Base-by-base conservation (phyloP, 2,888 invertebrate genomes). In the Heteromyza rotundicornis region DNA sequence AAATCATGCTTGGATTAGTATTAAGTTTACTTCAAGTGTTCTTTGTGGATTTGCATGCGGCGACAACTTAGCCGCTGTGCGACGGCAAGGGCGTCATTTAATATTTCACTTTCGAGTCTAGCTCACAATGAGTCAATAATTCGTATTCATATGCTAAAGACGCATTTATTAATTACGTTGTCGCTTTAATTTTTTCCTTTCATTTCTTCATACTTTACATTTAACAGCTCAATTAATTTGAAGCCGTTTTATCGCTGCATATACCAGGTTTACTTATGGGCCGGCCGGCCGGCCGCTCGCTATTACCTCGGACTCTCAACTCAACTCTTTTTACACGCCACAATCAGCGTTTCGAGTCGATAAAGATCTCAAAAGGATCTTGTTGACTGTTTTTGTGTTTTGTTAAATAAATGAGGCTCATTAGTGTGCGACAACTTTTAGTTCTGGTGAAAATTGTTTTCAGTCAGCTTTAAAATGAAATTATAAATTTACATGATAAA, bases 341-440 rank as follows among this genome's bases (percentile, higher is more conserved):
- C 52, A 63, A 63, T 59, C 62, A 56, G 63, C 68, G 62, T 70
- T 65, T 67, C 66, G 54, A 24, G 64, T 57, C 71, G 80, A 79
- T 79, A 79, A 80, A 79, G 79, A 79, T 79, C 79, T 79, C 77
- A 76, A 71, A 80, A 78, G 80, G 80, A 79, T 79, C 77, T 76
- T 71, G 74, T 71, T 74, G 74, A 76, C 71, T 73, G 74, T 68
- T 72, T 68, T 72, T 70, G 67, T 70, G 65, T 8, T 64, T 59
- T 5, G 23, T 35, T 19, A 59, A 68, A 79, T 73, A 77, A 80
- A 79, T 79, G 75, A 65, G 57, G 59, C 68, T 78, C 77, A 79
- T 79, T 79, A 78, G 57, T 63, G 68, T 66, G 77, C 73, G 77
- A 79, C 79, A 79, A 80, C 79, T 80, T 73, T 76, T 78, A 80